Evolutionary conservation across 2,797 vertebrate species (phyloP).

Genomic region (Enteromius thamalakanensis): DNA sequence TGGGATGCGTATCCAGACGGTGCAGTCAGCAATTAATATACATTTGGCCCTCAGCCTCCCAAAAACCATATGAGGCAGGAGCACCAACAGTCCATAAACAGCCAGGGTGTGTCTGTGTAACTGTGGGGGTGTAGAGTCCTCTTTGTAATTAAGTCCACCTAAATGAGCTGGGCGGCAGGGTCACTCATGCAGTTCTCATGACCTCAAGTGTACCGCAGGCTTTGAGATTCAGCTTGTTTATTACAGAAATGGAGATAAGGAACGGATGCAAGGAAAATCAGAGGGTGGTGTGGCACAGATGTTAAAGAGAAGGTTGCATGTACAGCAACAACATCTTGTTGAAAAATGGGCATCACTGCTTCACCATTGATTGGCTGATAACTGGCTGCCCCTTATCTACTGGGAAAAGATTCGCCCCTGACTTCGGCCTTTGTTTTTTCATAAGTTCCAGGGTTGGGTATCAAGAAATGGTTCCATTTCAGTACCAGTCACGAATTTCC

Average conservation of each 20-base stretch:
- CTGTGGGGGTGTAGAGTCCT: conserved; percentile 67
- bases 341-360: not conserved
- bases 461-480: too few species aligned
- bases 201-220: conserved; percentile 4
- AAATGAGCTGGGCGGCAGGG: conserved; percentile 53
- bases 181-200: conserved; percentile 34
- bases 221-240: conserved; percentile 19
- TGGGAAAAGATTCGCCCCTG: not conserved
- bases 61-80: conserved; percentile 37
- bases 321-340: not conserved
- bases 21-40: conserved; percentile 57
- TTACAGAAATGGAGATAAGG: conserved; percentile 37
- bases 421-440: too few species aligned
- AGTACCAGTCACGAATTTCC: too few species aligned
- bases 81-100: conserved; percentile 31
- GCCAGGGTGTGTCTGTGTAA: conserved; percentile 56
- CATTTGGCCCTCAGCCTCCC: conserved; percentile 43
- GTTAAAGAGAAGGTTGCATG: not conserved
- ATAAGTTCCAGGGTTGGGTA: too few species aligned
- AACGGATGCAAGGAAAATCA: not conserved
- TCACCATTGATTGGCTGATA: not conserved
- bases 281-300: not conserved
- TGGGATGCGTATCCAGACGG: conserved; percentile 50
- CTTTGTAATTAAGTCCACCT: conserved; percentile 84
- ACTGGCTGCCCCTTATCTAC: not conserved